Evolutionary conservation across 1,140 invertebrate species (phyloP).

Genomic region (Plutomurus gul): DNA sequence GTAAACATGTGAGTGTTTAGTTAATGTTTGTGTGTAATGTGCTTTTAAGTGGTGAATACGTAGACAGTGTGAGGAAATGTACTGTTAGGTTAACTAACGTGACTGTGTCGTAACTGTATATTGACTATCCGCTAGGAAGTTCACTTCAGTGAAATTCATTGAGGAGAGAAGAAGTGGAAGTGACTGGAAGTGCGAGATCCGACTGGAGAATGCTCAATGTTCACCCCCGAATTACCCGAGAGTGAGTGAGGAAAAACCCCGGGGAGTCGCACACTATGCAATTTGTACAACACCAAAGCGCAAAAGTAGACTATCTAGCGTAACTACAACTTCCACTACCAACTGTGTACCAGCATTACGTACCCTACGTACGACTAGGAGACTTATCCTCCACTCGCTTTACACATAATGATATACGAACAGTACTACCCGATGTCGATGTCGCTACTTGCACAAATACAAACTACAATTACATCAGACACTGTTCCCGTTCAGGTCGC

Average conservation of each 20-base stretch:
- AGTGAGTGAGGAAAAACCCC: constrained; percentile 44
- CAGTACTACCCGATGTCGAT: too few relatives aligned
- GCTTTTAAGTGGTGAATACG: too few relatives aligned
- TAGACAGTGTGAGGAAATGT: too few relatives aligned
- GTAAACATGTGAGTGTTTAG: too few relatives aligned
- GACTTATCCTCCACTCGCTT: neutral
- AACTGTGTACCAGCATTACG: neutral
- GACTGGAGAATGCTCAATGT: constrained; percentile 28
- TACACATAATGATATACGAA: too few relatives aligned
- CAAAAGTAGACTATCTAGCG: constrained; percentile 32
- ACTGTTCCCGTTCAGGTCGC: too few relatives aligned
- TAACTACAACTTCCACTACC: neutral
- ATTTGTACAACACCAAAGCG: constrained; percentile 44
- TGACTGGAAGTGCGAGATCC: constrained; percentile 9
- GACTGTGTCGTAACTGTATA: too few relatives aligned
- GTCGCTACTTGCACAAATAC: too few relatives aligned
- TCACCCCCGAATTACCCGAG: constrained; percentile 49
- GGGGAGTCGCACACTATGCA: constrained; percentile 44
- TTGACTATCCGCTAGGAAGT: too few relatives aligned
- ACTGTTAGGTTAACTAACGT: too few relatives aligned
- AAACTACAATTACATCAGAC: too few relatives aligned
- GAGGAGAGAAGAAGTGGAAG: neutral
- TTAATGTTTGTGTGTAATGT: too few relatives aligned
- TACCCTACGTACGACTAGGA: neutral
- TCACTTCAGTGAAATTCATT: neutral